phyloP scores from a whole-genome alignment of 30 jellyfish, hydroid and myxozoan genomes.

The Aurelia coerulea region DNA sequence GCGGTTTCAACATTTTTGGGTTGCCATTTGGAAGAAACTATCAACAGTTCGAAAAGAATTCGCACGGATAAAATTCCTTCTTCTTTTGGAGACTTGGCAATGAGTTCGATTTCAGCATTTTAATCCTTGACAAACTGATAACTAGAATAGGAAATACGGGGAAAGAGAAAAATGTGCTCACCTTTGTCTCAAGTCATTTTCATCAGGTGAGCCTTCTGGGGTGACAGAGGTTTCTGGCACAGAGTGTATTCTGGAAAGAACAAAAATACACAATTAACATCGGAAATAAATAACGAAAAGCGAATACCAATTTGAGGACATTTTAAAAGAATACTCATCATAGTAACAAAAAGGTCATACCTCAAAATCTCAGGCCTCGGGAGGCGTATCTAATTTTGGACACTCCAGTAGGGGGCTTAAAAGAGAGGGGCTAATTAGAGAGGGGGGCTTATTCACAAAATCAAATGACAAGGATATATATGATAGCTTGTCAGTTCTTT shows the following conservation, averaged over 20 bases:
- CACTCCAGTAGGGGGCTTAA: no score
- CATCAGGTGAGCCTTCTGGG: constrained; percentile 79
- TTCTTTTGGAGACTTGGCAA: no score
- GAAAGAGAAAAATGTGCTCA: neutral
- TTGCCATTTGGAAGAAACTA: no score
- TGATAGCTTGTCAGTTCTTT: no score
- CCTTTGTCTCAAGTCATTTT: constrained; percentile 63
- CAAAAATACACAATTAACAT: neutral
- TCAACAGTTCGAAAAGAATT: neutral
- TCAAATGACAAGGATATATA: no score
- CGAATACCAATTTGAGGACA: neutral
- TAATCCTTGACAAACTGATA: no score
- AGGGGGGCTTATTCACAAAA: no score
- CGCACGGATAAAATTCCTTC: no score
- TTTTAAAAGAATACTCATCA: neutral
- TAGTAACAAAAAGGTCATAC: neutral
- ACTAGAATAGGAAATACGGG: neutral
- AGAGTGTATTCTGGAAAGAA: constrained; percentile 69
- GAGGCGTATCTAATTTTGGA: no score
- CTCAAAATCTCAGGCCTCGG: neutral
- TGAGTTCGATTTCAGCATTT: no score
- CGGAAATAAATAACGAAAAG: neutral
- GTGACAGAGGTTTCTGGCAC: constrained; percentile 91
- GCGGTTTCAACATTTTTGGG: no score
- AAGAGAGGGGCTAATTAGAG: no score